Base-by-base conservation (phyloP, 2,888 invertebrate species). In the Elegia similella region DNA sequence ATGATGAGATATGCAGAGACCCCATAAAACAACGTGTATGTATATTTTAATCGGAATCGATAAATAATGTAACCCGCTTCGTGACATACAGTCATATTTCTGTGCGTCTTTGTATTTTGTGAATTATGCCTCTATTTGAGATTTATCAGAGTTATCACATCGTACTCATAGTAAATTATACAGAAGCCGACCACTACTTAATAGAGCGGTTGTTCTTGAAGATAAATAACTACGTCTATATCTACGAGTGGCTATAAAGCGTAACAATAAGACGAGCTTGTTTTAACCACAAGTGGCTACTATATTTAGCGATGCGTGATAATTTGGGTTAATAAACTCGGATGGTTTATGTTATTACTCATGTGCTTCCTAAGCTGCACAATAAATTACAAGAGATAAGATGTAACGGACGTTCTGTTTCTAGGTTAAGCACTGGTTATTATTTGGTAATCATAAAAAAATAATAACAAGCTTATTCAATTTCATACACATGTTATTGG, bases 281-380 rank as follows among this genome's bases (percentile, higher is more conserved):
- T 50, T 73, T 67, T 80, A 77, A 76, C 76, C 68, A 66, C 73
- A 78, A 82, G 79, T 78, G 77, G 75, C 66, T 67, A 66, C 79
- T 84, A 80, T 82, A 82, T 81, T 80, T 82, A 82, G 80, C 75
- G 69, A 68, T 75, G 78, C 76, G 73, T 78, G 72, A 73, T 78
- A 69, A 67, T 65, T 73, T 69, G 67, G 70, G 74, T 75, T 75
- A 79, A 77, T 77, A 77, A 74, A 75, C 69, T 60, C 61, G 52
- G 48, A 50, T 15, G 57, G 50, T 50, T 50, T 50, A 50, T 50
- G 50, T 50, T 50, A 50, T 50, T 47, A 30, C 30, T 34, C 50
- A 50, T 17, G 17, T 16, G 50, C 50, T 34, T 50, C 50, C 34
- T 34, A 32, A 16, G 48, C 46, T 46, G 6, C 34, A 30, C 47